Percentiles rank a stretch among this genome's conserved stretches.
These are phyloP conservation scores for Cylas formicarius DNA, from an alignment of 1,140 invertebrate species.

Conservation along the genomic window DNA sequence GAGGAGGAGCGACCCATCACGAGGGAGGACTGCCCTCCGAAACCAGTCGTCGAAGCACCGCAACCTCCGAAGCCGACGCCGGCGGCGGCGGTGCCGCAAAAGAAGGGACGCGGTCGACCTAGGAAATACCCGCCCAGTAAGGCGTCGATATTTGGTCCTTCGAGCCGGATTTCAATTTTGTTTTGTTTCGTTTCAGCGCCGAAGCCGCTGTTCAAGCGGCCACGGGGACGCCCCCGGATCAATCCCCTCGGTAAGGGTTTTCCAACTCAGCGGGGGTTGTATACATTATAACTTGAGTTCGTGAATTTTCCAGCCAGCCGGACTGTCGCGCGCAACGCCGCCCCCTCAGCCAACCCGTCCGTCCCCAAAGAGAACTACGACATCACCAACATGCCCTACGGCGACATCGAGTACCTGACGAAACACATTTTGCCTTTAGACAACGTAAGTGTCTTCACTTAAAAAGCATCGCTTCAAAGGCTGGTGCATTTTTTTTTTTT, in stretches of 20 bases:
- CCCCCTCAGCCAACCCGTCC: too few species aligned
- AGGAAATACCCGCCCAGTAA: slow-evolving; percentile 27
- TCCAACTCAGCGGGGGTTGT: too few species aligned
- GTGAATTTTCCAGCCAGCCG: too few species aligned
- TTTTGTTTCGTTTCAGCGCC: slow-evolving; percentile 20
- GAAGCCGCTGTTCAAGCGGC: slow-evolving; percentile 20
- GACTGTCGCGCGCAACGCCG: too few species aligned
- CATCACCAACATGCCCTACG: slow-evolving; percentile 49
- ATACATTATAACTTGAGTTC: too few species aligned
- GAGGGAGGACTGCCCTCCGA: not conserved
- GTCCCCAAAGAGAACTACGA: slow-evolving; percentile 44
- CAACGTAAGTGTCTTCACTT: not conserved
- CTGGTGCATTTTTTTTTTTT: not conserved
- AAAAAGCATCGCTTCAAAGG: not conserved
- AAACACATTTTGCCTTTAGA: too few species aligned
- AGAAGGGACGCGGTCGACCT: slow-evolving; percentile 27
- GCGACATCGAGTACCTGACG: slow-evolving; percentile 51
- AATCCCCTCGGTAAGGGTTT: slow-evolving; percentile 14
- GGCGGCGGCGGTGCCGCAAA: slow-evolving; percentile 1
- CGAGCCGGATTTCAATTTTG: not conserved
- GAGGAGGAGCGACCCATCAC: slow-evolving; percentile 8
- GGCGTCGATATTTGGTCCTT: not conserved
- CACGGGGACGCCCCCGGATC: slow-evolving; percentile 25
- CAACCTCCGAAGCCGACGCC: not conserved
- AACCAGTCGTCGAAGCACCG: not conserved